These are phyloP conservation scores for Heteromyza rotundicornis DNA, from an alignment of 2,888 invertebrate species.

Conservation along the genomic window DNA sequence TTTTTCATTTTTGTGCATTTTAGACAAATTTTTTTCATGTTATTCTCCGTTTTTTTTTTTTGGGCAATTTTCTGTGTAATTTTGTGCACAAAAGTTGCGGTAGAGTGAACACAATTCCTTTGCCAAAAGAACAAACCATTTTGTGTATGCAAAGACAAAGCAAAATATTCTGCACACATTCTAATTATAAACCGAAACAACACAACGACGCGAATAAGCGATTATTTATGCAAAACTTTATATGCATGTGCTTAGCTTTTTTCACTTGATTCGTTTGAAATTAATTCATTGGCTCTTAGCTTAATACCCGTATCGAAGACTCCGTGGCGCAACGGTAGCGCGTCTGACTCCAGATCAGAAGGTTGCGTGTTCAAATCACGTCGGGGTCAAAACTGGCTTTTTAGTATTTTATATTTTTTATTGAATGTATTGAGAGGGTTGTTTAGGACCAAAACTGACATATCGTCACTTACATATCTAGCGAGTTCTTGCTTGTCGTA, in stretches of 20 bases:
- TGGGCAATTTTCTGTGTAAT: neutral
- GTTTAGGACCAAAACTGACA: no score
- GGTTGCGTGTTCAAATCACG: slow-evolving; percentile 47
- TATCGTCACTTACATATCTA: no score
- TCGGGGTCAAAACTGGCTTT: slow-evolving; percentile 34
- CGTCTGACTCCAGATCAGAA: slow-evolving; percentile 45
- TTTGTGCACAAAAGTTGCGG: neutral
- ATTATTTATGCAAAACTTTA: no score
- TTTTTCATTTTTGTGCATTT: slow-evolving; percentile 18
- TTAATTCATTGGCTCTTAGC: no score
- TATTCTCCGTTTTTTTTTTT: slow-evolving; percentile 12
- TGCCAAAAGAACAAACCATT: neutral
- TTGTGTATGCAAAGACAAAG: neutral
- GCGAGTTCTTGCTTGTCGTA: no score
- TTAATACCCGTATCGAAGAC: slow-evolving; percentile 27
- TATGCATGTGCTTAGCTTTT: no score
- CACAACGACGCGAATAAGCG: no score
- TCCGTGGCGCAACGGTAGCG: slow-evolving; percentile 46
- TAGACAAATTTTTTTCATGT: neutral
- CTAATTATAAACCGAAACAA: no score
- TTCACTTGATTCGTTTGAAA: no score
- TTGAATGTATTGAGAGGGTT: no score
- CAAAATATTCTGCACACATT: no score
- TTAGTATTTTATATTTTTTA: no score
- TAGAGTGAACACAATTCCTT: slow-evolving; percentile 2